Conservation (phyloP, 2,888 invertebrate genomes). For the Bursaphelenchus okinawaensis region DNA sequence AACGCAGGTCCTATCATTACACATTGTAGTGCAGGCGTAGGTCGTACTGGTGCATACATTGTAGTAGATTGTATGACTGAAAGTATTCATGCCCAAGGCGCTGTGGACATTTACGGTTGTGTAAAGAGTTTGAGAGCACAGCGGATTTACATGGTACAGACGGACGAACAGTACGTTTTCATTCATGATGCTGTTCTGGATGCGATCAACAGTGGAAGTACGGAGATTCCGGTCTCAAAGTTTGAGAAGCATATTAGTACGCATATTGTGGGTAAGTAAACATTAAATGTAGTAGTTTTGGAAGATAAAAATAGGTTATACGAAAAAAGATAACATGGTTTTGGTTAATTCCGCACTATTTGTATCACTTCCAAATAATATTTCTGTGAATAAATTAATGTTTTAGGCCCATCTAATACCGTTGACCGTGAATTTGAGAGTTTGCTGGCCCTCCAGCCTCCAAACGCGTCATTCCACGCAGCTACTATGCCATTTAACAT, state of each 20-base stretch:
- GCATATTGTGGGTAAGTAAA: neutral
- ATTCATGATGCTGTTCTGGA: constrained; percentile 96
- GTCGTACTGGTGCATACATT: constrained; percentile 91
- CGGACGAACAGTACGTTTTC: constrained; percentile 77
- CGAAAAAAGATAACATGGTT: too few relatives aligned
- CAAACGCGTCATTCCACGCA: constrained; percentile 85
- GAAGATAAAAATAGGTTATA: too few relatives aligned
- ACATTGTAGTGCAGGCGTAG: constrained; percentile 83
- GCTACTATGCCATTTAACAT: constrained; percentile 95
- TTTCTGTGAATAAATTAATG: too few relatives aligned
- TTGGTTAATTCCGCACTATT: too few relatives aligned
- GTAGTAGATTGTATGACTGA: constrained; percentile 99
- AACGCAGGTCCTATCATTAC: constrained; percentile 90
- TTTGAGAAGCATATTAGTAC: constrained; percentile 77
- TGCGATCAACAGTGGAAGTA: constrained; percentile 90
- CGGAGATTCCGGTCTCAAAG: constrained; percentile 87
- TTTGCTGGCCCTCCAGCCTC: constrained; percentile 83
- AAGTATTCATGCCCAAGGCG: constrained; percentile 89
- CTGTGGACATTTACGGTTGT: constrained; percentile 97
- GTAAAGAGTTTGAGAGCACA: constrained; percentile 95
- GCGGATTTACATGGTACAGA: constrained; percentile 93
- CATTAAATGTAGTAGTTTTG: too few relatives aligned
- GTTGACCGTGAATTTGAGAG: constrained; percentile 64
- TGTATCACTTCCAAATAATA: too few relatives aligned
- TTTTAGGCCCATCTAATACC: neutral